Evolutionary conservation across 2,113 vertebrate species (phyloP).

Genomic region (Dunckerocampus dactyliophorus): DNA sequence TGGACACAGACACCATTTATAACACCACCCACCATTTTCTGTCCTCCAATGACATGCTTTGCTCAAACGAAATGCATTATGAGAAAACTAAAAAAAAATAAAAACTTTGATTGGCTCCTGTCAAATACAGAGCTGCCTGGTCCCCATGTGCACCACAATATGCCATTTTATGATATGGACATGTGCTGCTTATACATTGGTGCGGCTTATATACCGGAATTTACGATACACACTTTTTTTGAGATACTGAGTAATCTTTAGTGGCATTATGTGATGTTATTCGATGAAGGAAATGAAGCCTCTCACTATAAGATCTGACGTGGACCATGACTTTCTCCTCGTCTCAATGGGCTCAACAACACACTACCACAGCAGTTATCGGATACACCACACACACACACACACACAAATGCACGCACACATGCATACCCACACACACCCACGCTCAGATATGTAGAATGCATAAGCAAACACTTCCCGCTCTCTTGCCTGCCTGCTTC

Average conservation of each 20-base stretch:
- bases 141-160: no score
- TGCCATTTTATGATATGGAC: no score
- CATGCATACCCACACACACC: slow-evolving; percentile 11
- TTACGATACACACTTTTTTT: no score
- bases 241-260: not conserved
- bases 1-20: no score
- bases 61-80: no score
- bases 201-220: no score
- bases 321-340: slow-evolving; percentile 1
- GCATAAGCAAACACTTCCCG: slow-evolving; percentile 9
- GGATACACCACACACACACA: slow-evolving; percentile 4
- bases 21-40: no score
- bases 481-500: slow-evolving; percentile 10
- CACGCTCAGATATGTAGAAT: not conserved
- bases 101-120: no score
- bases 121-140: no score
- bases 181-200: no score
- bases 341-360: slow-evolving; percentile 11
- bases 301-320: not conserved
- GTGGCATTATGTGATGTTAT: not conserved
- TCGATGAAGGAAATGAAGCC: not conserved
- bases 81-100: no score
- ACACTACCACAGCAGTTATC: slow-evolving; percentile 17
- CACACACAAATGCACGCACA: slow-evolving; percentile 9
- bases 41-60: no score